Evolutionary conservation across 2,888 invertebrate species (phyloP), one percentile per base, ranked within the genome.

Genomic region (Aricia artaxerxes): DNA sequence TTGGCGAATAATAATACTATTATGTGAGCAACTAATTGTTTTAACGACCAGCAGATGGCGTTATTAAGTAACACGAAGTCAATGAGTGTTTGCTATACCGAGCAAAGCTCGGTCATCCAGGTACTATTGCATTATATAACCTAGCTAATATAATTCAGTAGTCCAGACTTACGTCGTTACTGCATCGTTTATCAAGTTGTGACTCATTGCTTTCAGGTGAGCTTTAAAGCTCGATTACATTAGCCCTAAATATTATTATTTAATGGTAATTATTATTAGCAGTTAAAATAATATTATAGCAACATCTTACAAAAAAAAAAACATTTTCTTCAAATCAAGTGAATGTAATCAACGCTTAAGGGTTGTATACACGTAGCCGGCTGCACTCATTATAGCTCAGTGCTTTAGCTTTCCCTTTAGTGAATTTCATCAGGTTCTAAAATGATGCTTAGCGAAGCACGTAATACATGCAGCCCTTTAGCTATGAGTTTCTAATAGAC

Each of bases 371-470:
- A 75, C 13, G 53, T 31, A 35, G 57, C 16, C 7, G 76, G 57
- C 31, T 76, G 76, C 76, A 76, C 35, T 35, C 38, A 76, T 76
- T 75, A 53, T 53, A 76, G 35, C 24, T 53, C 76, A 35, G 35
- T 76, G 76, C 57, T 16, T 57, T 57, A 13, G 35, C 76, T 76
- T 57, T 76, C 76, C 57, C 57, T 57, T 57, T 76, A 53, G 57
- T 57, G 31, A 76, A 38, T 53, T 76, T 76, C 13, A 76, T 76
- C 35, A 13, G 16, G 57, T 2, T 57, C 7, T 57, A 76, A 76
- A 53, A 44, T 53, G 35, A 76, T 57, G 76, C 76, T 76, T 57
- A 35, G 49, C 35, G 24, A 76, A 35, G 76, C 76, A 57, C 53
- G 76, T 57, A 76, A 76, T 35, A 35, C 35, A 57, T 53, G 31